Evolutionary conservation across 2,888 invertebrate species (phyloP), one percentile per base, ranked within the genome.

Genomic region (Drosophila diplacantha): DNA sequence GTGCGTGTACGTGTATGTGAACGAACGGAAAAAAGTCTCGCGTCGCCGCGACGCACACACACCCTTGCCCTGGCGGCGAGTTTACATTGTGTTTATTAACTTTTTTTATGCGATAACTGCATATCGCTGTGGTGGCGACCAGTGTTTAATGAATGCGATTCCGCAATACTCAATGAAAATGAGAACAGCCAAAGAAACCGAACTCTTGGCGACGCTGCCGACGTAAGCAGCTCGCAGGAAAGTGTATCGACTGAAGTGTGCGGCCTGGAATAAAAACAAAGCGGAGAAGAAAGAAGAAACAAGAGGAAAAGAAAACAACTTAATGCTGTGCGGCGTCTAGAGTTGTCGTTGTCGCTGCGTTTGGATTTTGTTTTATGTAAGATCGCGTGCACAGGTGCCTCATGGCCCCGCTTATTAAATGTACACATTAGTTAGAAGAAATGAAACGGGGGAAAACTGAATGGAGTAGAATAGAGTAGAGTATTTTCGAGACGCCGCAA

Each of bases 271-370:
- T 54, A 57, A 57, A 57, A 57, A 55, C 57, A 56, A 52, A 47
- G 46, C 53, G 46, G 14, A 47, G 47, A 18, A 18, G 46, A 53
- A 34, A 53, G 29, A 24, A 53, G 53, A 46, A 53, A 46, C 53
- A 39, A 56, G 46, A 54, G 31, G 22, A 16, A 50, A 55, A 16
- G 20, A 32, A 56, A 52, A 39, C 52, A 22, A 53, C 69, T 81
- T 81, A 71, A 74, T 55, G 66, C 79, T 72, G 81, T 69, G 55
- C 70, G 75, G 84, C 72, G 52, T 68, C 47, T 65, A 58, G 51
- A 51, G 58, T 66, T 51, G 51, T 56, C 65, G 65, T 31, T 44
- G 44, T 18, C 29, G 57, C 32, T 46, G 61, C 43, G 34, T 34
- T 41, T n/a, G 29, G 44, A 20, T 31, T 31, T 46, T 26, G 34